Conservation (phyloP, 1,140 invertebrate species). For the Ooceraea biroi region DNA sequence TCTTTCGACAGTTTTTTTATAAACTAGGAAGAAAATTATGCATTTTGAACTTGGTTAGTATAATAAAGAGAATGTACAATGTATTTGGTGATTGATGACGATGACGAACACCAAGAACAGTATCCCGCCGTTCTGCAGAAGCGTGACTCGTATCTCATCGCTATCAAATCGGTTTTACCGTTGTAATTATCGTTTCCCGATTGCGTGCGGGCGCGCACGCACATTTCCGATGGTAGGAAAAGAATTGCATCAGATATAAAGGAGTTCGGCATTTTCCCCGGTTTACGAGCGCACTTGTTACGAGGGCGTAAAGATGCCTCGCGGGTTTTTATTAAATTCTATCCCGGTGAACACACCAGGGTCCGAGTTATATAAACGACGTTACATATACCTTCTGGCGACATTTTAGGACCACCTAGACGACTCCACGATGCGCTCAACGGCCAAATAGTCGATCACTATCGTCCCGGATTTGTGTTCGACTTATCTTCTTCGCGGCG, state of each 20-base stretch:
- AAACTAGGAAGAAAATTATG: no score
- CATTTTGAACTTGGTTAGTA: no score
- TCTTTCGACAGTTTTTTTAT: no score
- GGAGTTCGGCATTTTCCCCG: slow-evolving; percentile 58
- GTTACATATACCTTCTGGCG: slow-evolving; percentile 54
- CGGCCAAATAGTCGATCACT: slow-evolving; percentile 35
- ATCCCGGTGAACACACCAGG: slow-evolving; percentile 34
- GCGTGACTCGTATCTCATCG: background rate
- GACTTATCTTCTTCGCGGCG: slow-evolving; percentile 29
- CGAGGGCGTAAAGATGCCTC: slow-evolving; percentile 67
- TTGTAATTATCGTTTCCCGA: slow-evolving; percentile 54
- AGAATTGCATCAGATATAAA: slow-evolving; percentile 49
- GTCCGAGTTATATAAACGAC: slow-evolving; percentile 66
- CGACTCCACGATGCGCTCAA: slow-evolving; percentile 34
- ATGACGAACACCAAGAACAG: background rate
- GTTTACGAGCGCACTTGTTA: slow-evolving; percentile 70
- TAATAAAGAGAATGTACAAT: no score
- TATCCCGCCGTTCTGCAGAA: background rate
- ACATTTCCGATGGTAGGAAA: slow-evolving; percentile 35
- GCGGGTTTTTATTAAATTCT: slow-evolving; percentile 73
- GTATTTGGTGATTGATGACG: background rate
- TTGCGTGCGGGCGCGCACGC: slow-evolving; percentile 4
- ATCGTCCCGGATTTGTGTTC: slow-evolving; percentile 48
- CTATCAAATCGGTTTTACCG: slow-evolving; percentile 47
- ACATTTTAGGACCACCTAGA: slow-evolving; percentile 61